Conservation (phyloP, 2,888 invertebrate species). For the Melieria omissa region DNA sequence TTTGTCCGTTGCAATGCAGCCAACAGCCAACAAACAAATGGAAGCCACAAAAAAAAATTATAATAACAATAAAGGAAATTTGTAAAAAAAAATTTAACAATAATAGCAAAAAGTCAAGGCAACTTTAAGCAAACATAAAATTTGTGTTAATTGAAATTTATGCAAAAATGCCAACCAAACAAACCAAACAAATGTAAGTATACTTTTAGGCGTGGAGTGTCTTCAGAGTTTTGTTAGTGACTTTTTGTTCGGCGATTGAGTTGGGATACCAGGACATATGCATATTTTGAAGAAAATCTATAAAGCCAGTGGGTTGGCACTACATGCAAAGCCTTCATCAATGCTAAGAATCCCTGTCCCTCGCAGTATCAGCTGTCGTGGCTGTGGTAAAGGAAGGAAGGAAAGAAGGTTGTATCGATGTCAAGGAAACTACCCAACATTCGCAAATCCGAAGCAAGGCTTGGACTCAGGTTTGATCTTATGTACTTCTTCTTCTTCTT, state of each 20-base stretch:
- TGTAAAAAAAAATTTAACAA: neutral
- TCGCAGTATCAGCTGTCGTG: no score
- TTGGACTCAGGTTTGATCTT: no score
- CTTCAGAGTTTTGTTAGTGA: no score
- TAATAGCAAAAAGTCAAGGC: neutral
- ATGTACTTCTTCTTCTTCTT: no score
- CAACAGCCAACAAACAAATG: neutral
- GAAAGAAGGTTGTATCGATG: no score
- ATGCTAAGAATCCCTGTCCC: no score
- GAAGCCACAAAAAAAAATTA: neutral
- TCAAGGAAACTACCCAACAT: no score
- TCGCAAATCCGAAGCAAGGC: no score
- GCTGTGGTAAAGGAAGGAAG: no score
- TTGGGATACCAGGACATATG: neutral
- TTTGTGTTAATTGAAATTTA: neutral
- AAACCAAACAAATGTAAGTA: neutral
- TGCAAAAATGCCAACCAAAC: neutral
- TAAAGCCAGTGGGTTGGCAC: no score
- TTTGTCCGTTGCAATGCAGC: neutral
- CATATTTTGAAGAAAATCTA: no score
- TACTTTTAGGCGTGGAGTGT: neutral
- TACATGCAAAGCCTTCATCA: no score
- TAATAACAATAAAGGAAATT: neutral
- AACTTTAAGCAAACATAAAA: neutral
- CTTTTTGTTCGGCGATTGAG: neutral